These are phyloP conservation scores for Plebejus melissa DNA, from an alignment of 2,888 invertebrate genomes.

Conservation along the genomic window DNA sequence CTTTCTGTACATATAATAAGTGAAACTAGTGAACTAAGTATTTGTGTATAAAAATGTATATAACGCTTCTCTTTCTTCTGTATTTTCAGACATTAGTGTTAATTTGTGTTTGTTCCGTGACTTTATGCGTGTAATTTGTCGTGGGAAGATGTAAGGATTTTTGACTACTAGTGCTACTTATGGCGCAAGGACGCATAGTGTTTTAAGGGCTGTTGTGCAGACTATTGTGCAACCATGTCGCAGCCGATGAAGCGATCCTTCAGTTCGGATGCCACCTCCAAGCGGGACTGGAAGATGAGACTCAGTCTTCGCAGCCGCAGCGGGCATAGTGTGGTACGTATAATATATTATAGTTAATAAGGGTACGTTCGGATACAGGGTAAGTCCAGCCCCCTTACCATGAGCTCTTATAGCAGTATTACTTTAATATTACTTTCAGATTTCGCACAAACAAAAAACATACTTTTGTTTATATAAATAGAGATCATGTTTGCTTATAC, in stretches of 20 bases:
- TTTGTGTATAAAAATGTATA: slow-evolving; percentile 27
- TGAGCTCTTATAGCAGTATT: no score
- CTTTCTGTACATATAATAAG: not conserved
- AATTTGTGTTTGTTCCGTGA: not conserved
- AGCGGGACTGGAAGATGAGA: slow-evolving; percentile 85
- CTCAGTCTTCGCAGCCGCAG: slow-evolving; percentile 85
- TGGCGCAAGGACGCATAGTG: slow-evolving; percentile 50
- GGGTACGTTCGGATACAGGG: no score
- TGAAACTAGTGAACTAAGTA: not conserved
- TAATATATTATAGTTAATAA: not conserved
- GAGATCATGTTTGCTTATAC: no score
- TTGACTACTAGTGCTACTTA: slow-evolving; percentile 22
- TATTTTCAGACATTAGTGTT: slow-evolving; percentile 25
- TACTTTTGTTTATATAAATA: no score
- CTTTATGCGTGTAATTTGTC: slow-evolving; percentile 15
- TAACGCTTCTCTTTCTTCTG: slow-evolving; percentile 14
- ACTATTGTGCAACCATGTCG: slow-evolving; percentile 49
- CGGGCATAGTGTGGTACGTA: slow-evolving; percentile 78
- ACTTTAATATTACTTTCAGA: no score
- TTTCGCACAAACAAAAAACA: no score
- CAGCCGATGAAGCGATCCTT: slow-evolving; percentile 81
- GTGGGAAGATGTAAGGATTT: slow-evolving; percentile 15
- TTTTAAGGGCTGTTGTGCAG: slow-evolving; percentile 30
- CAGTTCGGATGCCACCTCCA: slow-evolving; percentile 81
- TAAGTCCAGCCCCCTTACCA: no score